These are phyloP conservation scores for Chymomyza amoena DNA, from an alignment of 2,888 invertebrate genomes.

Conservation along the genomic window DNA sequence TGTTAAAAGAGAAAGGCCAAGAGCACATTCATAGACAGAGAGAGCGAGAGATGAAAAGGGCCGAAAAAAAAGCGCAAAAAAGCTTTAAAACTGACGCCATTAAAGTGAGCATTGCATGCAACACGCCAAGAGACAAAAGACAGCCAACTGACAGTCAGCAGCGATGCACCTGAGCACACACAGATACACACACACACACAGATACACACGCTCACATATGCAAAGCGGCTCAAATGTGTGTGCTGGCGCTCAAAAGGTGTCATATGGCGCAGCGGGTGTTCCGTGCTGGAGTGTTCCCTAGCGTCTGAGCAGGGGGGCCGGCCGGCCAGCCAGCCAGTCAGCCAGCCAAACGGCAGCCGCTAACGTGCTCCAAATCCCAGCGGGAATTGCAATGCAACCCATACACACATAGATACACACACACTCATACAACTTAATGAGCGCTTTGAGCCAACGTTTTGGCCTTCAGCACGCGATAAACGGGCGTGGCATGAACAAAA, in stretches of 20 bases:
- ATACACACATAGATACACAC: slow-evolving; percentile 1
- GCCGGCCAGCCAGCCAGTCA: slow-evolving; percentile 21
- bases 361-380: slow-evolving; percentile 59
- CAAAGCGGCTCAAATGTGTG: background rate
- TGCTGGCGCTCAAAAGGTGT: slow-evolving; percentile 49
- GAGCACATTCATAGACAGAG: background rate
- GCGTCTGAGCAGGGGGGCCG: background rate
- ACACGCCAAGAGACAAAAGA: slow-evolving; percentile 48
- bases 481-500: slow-evolving; percentile 57
- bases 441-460: slow-evolving; percentile 12
- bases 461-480: slow-evolving; percentile 55
- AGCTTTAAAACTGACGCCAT: slow-evolving; percentile 69
- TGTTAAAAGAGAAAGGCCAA: background rate
- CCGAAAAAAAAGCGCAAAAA: slow-evolving; percentile 16
- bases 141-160: slow-evolving; percentile 31
- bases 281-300: slow-evolving; percentile 2
- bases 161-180: slow-evolving; percentile 58
- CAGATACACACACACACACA: slow-evolving; percentile 19
- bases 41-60: background rate
- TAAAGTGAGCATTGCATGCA: slow-evolving; percentile 62
- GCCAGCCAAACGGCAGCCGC: slow-evolving; percentile 38
- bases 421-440: slow-evolving; percentile 8
- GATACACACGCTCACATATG: background rate
- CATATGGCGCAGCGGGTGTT: slow-evolving; percentile 69
- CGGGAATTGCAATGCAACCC: slow-evolving; percentile 53